These are phyloP conservation scores for Lycocorax pyrrhopterus DNA, from an alignment of 2,113 vertebrate genomes.

Conservation along the genomic window DNA sequence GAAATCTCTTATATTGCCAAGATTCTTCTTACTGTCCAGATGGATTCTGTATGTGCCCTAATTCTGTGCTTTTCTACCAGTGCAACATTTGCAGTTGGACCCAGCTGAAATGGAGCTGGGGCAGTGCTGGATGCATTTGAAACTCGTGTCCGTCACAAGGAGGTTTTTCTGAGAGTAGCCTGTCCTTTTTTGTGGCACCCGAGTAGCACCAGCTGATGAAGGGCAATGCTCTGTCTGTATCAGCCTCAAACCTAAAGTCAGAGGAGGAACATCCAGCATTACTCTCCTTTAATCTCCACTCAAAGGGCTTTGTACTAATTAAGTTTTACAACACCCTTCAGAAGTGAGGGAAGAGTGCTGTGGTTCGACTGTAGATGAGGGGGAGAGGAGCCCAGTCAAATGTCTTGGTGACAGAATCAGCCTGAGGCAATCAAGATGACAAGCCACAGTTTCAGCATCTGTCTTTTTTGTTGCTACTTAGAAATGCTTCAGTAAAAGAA, in stretches of 20 bases:
- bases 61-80: background rate
- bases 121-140: background rate
- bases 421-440: background rate
- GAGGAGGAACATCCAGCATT: background rate
- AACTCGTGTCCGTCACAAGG: background rate
- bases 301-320: conserved; percentile 1
- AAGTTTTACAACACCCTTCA: background rate
- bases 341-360: background rate
- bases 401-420: background rate
- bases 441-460: background rate
- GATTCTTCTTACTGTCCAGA: background rate
- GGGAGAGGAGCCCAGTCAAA: background rate
- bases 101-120: background rate
- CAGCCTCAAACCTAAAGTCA: background rate
- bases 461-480: background rate
- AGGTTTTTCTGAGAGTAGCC: background rate
- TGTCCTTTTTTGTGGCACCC: background rate
- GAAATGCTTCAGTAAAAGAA: background rate
- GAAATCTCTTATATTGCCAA: background rate
- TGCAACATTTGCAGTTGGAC: background rate
- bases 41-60: background rate
- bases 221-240: background rate
- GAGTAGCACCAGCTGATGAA: fast-evolving
- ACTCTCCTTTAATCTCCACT: background rate
- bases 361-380: background rate